Evolutionary conservation across 1,140 invertebrate genomes (phyloP).

Genomic region (Eulimnadia texana): DNA sequence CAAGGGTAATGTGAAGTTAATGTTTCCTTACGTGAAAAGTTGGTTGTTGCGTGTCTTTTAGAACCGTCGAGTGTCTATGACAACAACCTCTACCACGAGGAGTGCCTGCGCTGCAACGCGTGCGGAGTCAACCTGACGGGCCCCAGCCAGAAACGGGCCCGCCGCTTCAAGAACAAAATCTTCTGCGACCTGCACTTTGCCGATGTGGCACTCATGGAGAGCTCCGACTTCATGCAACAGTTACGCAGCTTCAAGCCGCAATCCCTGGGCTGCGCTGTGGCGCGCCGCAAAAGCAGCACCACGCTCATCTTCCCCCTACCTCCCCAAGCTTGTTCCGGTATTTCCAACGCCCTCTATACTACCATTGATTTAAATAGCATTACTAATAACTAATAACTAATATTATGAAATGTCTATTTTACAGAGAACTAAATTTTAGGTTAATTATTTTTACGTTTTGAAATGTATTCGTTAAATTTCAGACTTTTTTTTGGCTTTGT

Average conservation of each 20-base stretch:
- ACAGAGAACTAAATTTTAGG: too few species aligned
- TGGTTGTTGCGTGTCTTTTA: constrained; percentile 28
- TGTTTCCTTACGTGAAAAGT: too few species aligned
- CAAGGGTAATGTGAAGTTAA: too few species aligned
- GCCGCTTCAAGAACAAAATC: constrained; percentile 66
- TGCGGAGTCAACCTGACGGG: constrained; percentile 83
- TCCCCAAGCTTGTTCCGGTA: constrained; percentile 85
- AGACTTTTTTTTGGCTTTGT: too few species aligned
- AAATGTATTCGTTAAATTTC: too few species aligned
- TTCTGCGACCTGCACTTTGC: constrained; percentile 80
- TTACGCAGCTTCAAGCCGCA: constrained; percentile 87
- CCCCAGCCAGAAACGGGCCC: constrained; percentile 65
- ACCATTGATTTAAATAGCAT: too few species aligned
- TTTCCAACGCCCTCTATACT: too few species aligned
- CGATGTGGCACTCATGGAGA: constrained; percentile 89
- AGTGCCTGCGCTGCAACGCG: constrained; percentile 86
- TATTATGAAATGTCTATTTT: too few species aligned
- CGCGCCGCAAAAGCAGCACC: constrained; percentile 77
- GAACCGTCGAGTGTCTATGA: constrained; percentile 78
- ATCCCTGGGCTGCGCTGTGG: constrained; percentile 82
- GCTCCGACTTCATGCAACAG: constrained; percentile 91
- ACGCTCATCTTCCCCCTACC: constrained; percentile 85
- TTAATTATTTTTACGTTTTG: too few species aligned
- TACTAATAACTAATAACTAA: too few species aligned
- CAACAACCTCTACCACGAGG: constrained; percentile 90